Evolutionary conservation across 2,888 invertebrate species (phyloP).

Genomic region (Drosophila algonquin): DNA sequence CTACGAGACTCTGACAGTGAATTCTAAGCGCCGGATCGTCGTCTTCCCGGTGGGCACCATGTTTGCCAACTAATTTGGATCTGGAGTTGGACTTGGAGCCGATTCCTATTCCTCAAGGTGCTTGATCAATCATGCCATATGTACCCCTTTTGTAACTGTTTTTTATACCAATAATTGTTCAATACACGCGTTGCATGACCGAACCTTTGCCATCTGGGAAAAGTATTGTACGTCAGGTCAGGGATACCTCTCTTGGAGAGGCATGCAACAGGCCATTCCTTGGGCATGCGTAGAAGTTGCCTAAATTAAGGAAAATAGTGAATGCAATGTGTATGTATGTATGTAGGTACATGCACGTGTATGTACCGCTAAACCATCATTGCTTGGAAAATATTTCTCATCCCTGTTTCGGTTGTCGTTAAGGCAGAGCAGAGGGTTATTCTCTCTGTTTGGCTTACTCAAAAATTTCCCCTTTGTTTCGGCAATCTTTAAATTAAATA

Average conservation of each 20-base stretch:
- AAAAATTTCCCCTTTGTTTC: neutral
- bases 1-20: conserved; percentile 74
- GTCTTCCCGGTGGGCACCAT: conserved; percentile 82
- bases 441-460: neutral
- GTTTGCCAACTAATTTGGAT: conserved; percentile 75
- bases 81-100: neutral
- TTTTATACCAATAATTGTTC: neutral
- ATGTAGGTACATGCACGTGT: neutral
- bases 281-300: conserved; percentile 5
- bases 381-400: neutral
- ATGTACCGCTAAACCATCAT: neutral
- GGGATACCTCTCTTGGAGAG: conserved; percentile 10
- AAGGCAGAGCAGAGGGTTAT: neutral
- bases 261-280: conserved; percentile 10
- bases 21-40: conserved; percentile 68
- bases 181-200: conserved; percentile 15
- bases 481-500: neutral
- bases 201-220: neutral
- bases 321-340: neutral
- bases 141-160: conserved; percentile 16
- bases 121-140: conserved; percentile 13
- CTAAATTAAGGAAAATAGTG: neutral
- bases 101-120: conserved; percentile 13
- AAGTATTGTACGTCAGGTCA: conserved; percentile 6
- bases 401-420: neutral